Base-by-base conservation (phyloP, 2,888 invertebrate species). In the Euproctis similis region DNA sequence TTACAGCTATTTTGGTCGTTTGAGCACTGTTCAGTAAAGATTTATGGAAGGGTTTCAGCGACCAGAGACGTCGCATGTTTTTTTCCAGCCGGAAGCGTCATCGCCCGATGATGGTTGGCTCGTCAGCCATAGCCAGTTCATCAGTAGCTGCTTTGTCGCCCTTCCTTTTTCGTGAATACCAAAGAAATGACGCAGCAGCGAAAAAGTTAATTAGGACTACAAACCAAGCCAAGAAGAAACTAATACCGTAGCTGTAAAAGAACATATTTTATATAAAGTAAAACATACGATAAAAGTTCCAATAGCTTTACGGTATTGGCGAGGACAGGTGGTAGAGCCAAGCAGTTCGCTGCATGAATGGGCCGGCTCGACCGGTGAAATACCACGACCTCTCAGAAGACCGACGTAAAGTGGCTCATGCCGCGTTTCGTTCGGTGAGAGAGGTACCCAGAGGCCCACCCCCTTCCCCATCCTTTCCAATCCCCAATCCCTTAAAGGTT, bases 101-200 rank as follows among this genome's bases (percentile, higher is more conserved):
- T 87, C 89, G 87, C 51, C 89, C 89, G 40, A 95, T 91, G 58
- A 92, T 92, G 21, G 92, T 92, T 0, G 94, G 93, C 55, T 94
- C 94, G 53, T 95, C 94, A 3, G 92, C 94, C 89, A 92, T 90
- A 1, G 92, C 94, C 20, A 93, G 82, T 59, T 94, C 92, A 42
- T 92, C 92, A n/a, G 88, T 91, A 3, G 92, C 91, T 1, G 93
- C 93, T 54, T 92, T 91, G 45, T 90, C 89, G 1, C 94, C 91
- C 85, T 95, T 95, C 69, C 92, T 89, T 66, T 95, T 95, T 33
- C 92, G 89, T 0, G 94, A 94, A 63, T 90, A 93, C 74, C 93
- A 86, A 48, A 95, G 87, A 67, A 95, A 95, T 28, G 90, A 86
- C 6, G 88, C 76, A 1, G 92, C 92, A 7, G 92, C 87, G 20